Conservation (phyloP, 2,888 invertebrate species). For the Ariolimax columbianus region DNA sequence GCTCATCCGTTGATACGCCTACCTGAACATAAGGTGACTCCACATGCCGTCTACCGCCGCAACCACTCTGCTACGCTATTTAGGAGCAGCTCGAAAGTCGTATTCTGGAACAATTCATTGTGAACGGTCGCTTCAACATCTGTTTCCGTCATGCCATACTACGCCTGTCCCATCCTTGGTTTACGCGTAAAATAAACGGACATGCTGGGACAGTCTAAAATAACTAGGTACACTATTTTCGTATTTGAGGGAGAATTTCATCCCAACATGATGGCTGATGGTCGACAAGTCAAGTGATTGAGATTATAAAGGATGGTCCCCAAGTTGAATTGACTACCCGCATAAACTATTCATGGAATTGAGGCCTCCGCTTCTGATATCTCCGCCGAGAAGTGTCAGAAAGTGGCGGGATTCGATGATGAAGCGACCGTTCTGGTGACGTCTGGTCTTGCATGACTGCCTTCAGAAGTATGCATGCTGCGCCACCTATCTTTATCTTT, state of each 20-base stretch:
- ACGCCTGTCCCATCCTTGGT: neutral
- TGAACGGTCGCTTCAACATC: too few relatives aligned
- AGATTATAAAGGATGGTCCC: neutral
- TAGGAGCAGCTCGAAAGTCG: too few relatives aligned
- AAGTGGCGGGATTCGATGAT: neutral
- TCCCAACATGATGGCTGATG: neutral
- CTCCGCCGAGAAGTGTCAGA: neutral
- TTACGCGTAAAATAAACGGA: neutral
- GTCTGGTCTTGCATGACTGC: conserved; percentile 16
- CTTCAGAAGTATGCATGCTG: neutral
- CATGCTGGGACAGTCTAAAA: neutral
- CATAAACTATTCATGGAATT: neutral
- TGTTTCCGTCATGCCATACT: neutral
- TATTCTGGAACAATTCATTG: too few relatives aligned
- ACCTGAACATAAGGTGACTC: too few relatives aligned
- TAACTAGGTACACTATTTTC: neutral
- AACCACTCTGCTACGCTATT: too few relatives aligned
- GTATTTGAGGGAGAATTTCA: neutral
- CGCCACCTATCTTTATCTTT: neutral
- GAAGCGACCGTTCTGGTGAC: neutral
- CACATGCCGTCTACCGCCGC: too few relatives aligned
- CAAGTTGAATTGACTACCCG: neutral
- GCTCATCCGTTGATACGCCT: too few relatives aligned
- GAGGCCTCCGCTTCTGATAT: neutral
- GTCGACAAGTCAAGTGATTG: neutral